Evolutionary conservation across 1,140 invertebrate genomes (phyloP).

Genomic region (Leptestheria dahalacensis): DNA sequence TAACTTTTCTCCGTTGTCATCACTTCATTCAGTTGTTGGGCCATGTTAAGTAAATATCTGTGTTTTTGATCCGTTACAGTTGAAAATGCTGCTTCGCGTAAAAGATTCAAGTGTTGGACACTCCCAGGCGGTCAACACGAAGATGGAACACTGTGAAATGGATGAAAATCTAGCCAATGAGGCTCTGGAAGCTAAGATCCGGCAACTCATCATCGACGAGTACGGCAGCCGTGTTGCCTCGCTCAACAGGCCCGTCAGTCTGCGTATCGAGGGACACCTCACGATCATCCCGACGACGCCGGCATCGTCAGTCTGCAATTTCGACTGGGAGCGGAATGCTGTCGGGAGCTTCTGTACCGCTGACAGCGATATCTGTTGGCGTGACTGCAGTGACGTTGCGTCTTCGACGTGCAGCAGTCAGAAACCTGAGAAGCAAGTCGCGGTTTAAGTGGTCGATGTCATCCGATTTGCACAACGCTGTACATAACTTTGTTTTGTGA

Average conservation of each 20-base stretch:
- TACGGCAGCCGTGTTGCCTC: conserved; percentile 6
- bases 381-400: too few species aligned
- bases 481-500: too few species aligned
- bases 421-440: conserved; percentile 13
- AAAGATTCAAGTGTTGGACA: conserved; percentile 3
- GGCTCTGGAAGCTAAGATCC: conserved; percentile 21
- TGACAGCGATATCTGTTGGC: conserved; percentile 11
- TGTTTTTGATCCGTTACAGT: conserved; percentile 5
- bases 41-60: too few species aligned
- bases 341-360: conserved; percentile 5
- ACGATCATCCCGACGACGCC: conserved; percentile 10
- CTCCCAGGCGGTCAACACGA: neutral
- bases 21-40: too few species aligned
- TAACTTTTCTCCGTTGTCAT: too few species aligned
- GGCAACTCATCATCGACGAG: conserved; percentile 18
- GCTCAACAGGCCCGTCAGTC: neutral
- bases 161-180: conserved; percentile 23
- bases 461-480: too few species aligned
- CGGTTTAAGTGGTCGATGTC: neutral
- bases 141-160: conserved; percentile 15
- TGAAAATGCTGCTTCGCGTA: conserved; percentile 4
- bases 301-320: neutral
- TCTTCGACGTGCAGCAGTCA: neutral
- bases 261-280: conserved; percentile 16
- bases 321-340: neutral